phyloP scores from a whole-genome alignment of 2,797 vertebrate species.

The Mus caroli region DNA sequence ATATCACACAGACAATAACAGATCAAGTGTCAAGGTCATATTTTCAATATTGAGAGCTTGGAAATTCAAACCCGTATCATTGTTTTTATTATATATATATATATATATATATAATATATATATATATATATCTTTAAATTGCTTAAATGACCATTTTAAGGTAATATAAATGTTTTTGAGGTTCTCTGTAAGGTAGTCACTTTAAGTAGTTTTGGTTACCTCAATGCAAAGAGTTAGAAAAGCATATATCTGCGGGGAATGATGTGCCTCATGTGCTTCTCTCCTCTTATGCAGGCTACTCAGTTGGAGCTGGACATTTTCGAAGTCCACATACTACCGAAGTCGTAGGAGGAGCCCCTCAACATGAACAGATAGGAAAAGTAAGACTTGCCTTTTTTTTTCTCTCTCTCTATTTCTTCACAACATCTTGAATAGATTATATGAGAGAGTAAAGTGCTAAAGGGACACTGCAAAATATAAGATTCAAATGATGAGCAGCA shows the following conservation, averaged over 20 bases:
- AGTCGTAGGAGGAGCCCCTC: slow-evolving; percentile 96
- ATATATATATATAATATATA: too few species aligned
- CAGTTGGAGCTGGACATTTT: slow-evolving; percentile 96
- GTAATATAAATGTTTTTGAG: not conserved
- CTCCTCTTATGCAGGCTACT: slow-evolving; percentile 92
- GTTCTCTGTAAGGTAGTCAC: not conserved
- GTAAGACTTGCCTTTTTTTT: slow-evolving; percentile 88
- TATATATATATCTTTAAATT: not conserved
- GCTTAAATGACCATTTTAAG: not conserved
- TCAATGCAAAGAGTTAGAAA: not conserved
- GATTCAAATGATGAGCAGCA: not conserved
- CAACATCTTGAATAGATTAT: not conserved
- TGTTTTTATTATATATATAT: not conserved
- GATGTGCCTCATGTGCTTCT: not conserved
- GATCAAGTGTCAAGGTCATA: not conserved
- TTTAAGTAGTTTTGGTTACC: slow-evolving; percentile 18
- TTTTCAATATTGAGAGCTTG: slow-evolving; percentile 52
- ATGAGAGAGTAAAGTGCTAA: not conserved
- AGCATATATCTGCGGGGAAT: not conserved
- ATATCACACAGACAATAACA: not conserved
- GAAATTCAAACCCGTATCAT: not conserved
- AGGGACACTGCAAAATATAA: not conserved
- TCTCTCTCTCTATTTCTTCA: not conserved
- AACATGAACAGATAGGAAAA: slow-evolving; percentile 96
- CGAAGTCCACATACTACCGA: slow-evolving; percentile 89